Evolutionary conservation across 2,113 vertebrate genomes (phyloP).

Genomic region (Calidris pugnax): DNA sequence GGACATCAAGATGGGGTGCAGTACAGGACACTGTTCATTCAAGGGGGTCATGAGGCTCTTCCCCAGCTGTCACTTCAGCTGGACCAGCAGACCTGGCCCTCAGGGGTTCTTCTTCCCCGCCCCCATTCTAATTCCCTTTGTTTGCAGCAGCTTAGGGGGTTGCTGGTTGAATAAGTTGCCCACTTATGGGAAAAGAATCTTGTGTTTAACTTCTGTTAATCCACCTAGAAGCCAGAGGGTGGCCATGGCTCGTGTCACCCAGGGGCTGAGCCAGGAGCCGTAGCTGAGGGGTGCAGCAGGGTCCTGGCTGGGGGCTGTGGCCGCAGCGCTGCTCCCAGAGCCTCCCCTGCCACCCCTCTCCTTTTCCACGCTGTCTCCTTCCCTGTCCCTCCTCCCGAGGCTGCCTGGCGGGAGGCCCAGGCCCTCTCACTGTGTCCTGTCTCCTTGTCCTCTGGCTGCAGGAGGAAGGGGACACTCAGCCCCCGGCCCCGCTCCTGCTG

Average conservation of each 20-base stretch:
- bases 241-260: neutral
- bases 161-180: neutral
- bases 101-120: neutral
- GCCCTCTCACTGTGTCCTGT: accelerated
- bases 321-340: neutral
- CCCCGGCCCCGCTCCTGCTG: neutral
- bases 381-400: neutral
- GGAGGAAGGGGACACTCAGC: neutral
- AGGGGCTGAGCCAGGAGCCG: neutral
- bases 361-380: neutral
- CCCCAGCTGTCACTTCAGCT: neutral
- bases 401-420: neutral
- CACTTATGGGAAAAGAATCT: neutral
- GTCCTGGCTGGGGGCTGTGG: accelerated
- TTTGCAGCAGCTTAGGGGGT: neutral
- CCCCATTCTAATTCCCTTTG: neutral
- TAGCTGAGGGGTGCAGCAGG: neutral
- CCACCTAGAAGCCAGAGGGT: neutral
- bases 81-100: neutral
- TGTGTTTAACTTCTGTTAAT: neutral
- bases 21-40: neutral
- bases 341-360: neutral
- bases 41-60: neutral
- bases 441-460: accelerated
- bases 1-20: neutral